Base-by-base conservation (phyloP, 2,113 vertebrate species). In the Anolis carolinensis region DNA sequence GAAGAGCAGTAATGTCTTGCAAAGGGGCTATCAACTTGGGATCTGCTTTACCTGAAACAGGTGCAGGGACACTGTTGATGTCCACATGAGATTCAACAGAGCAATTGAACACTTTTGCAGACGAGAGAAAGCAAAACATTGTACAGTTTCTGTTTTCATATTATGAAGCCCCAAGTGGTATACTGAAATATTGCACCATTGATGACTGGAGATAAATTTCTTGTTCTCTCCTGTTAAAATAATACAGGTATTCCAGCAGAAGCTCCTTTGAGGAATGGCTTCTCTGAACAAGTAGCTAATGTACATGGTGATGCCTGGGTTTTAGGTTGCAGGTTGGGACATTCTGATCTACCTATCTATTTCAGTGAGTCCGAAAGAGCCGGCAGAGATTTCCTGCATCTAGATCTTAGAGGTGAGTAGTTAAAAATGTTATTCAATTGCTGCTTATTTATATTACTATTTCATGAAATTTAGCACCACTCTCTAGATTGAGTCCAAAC, bases 331-430 rank as follows among this genome's bases (percentile, higher is more conserved):
- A 93, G 92, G 92, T 21, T 91, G 87, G 93, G 94, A 4, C 93
- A 87, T 70, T 82, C 94, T 81, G 93, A 82, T 62, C 76, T 91
- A 2, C 92, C 93, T 90, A 30, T 91, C 88, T 86, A 91, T 85
- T 91, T 91, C 0, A 95, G 83, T 90, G 96, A 96, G 52, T 94
- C 88, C 72, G 95, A 95, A 74, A 96, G 95, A 84, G 82, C 90
- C 86, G 93, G 88, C 83, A 94, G 93, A 92, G 95, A 81, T 7
- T 88, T 89, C 21, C 39, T 96, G 34, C 91, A 92, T 84, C 93
- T 97, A 93, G 95, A 97, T 89, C 82, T n/a, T 95, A 83, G 94
- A 95, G 73, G 96, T 97, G 85, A 97, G 96, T 97, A 91, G 30
- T 81, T 89, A 87, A 89, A 87, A 34, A 87, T 16, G 77, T 68